A percentile compares a stretch with the other conserved stretches of the same genome.
Conservation (phyloP, 1,140 invertebrate species). For the Diachasma alloeum region DNA sequence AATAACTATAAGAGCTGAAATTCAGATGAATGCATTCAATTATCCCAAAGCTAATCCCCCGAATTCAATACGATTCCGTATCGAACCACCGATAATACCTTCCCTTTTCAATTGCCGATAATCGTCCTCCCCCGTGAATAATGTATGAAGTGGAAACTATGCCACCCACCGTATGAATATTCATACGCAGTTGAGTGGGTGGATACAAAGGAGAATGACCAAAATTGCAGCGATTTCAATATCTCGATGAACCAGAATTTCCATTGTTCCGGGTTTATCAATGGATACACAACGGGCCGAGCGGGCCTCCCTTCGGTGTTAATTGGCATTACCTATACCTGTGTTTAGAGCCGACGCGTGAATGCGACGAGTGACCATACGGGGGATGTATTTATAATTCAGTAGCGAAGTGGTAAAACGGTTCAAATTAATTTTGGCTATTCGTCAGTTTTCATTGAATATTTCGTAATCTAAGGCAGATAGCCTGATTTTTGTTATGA, state of each 20-base stretch:
- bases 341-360: not conserved
- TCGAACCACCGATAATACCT: not conserved
- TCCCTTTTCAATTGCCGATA: not conserved
- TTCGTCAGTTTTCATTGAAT: too few species aligned
- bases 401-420: too few species aligned
- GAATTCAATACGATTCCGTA: not conserved
- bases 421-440: too few species aligned
- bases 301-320: not conserved
- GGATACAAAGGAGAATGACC: not conserved
- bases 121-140: not conserved
- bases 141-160: not conserved
- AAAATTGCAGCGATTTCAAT: not conserved
- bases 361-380: not conserved
- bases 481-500: too few species aligned
- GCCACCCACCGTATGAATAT: not conserved
- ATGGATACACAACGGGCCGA: not conserved
- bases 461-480: too few species aligned
- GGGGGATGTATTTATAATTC: not conserved
- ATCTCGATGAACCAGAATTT: not conserved
- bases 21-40: not conserved
- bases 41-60: not conserved
- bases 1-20: too few species aligned
- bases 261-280: not conserved
- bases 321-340: not conserved
- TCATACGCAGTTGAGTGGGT: not conserved